These are phyloP conservation scores for Psophia crepitans DNA, from an alignment of 2,113 vertebrate genomes.

Conservation along the genomic window DNA sequence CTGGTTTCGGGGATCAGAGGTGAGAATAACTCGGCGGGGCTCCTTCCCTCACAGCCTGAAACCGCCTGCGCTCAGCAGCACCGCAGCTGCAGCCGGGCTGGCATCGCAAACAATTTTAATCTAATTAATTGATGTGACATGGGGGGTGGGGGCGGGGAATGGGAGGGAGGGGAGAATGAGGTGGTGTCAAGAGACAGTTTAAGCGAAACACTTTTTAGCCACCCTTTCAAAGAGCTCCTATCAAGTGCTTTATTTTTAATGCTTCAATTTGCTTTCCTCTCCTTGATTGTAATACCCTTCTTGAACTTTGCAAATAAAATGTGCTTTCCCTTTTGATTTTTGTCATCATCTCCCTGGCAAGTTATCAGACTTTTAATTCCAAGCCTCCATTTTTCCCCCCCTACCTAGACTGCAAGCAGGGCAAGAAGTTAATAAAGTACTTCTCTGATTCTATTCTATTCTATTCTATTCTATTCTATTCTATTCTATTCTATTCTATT, in stretches of 20 bases:
- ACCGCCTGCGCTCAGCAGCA: neutral
- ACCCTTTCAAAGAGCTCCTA: neutral
- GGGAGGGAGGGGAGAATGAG: neutral
- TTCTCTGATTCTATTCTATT: no score
- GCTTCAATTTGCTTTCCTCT: constrained; percentile 51
- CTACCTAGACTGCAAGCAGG: neutral
- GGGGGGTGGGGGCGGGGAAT: no score
- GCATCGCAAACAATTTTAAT: neutral
- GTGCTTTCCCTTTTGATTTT: constrained; percentile 60
- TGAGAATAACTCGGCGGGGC: neutral
- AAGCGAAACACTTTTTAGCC: neutral
- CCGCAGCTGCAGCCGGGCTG: rapidly evolving
- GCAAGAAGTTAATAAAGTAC: neutral
- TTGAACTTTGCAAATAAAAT: constrained; percentile 64
- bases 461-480: no score
- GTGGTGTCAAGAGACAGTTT: neutral
- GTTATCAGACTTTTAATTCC: constrained; percentile 48
- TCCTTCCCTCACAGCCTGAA: neutral
- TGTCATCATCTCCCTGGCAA: constrained; percentile 56
- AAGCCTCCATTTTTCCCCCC: neutral
- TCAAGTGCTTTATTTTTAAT: constrained; percentile 63
- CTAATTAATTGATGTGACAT: neutral
- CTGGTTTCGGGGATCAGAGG: neutral
- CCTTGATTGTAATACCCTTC: constrained; percentile 64
- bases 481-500: no score